phyloP scores from a whole-genome alignment of 2,888 invertebrate species.

The Itoplectis maculator region DNA sequence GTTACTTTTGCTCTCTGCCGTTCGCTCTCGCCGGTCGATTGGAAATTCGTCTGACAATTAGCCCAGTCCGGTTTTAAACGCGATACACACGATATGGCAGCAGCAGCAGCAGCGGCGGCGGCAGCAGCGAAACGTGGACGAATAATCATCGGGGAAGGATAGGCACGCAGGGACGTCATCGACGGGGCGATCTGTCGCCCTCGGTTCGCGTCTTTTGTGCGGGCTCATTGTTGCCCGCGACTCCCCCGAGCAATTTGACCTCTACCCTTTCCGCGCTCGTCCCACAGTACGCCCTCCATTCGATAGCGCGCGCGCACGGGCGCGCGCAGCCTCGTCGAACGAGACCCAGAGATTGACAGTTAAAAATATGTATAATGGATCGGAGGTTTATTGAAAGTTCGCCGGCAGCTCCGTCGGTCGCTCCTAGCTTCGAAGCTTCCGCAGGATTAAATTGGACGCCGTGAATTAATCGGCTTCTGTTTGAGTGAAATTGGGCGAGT shows the following conservation, averaged over 20 bases:
- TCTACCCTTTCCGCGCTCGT: slow-evolving; percentile 79
- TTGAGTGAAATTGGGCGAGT: slow-evolving; percentile 80
- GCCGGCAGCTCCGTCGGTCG: no score
- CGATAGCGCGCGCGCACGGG: slow-evolving; percentile 33
- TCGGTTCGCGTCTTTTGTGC: slow-evolving; percentile 76
- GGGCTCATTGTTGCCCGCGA: slow-evolving; percentile 79
- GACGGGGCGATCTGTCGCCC: slow-evolving; percentile 60
- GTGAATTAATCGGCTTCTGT: slow-evolving; percentile 84
- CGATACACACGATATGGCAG: background rate
- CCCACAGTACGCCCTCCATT: slow-evolving; percentile 59
- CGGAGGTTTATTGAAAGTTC: slow-evolving; percentile 66
- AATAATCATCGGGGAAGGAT: slow-evolving; percentile 57
- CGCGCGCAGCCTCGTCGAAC: slow-evolving; percentile 64
- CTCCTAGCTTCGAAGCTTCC: slow-evolving; percentile 13
- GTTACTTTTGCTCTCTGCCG: background rate
- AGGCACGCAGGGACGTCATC: slow-evolving; percentile 53
- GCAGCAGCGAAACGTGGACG: background rate
- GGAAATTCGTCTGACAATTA: slow-evolving; percentile 67
- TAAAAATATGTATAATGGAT: slow-evolving; percentile 84
- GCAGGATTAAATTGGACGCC: slow-evolving; percentile 83
- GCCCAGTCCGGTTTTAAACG: slow-evolving; percentile 57
- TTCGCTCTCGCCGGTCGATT: slow-evolving; percentile 34
- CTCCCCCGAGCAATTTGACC: slow-evolving; percentile 77
- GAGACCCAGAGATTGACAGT: slow-evolving; percentile 84
- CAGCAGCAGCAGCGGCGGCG: slow-evolving; percentile 4